A percentile compares a stretch with the other conserved stretches of the same genome.
Evolutionary conservation across 1,140 invertebrate genomes (phyloP).

Genomic region (Oncopeltus fasciatus): DNA sequence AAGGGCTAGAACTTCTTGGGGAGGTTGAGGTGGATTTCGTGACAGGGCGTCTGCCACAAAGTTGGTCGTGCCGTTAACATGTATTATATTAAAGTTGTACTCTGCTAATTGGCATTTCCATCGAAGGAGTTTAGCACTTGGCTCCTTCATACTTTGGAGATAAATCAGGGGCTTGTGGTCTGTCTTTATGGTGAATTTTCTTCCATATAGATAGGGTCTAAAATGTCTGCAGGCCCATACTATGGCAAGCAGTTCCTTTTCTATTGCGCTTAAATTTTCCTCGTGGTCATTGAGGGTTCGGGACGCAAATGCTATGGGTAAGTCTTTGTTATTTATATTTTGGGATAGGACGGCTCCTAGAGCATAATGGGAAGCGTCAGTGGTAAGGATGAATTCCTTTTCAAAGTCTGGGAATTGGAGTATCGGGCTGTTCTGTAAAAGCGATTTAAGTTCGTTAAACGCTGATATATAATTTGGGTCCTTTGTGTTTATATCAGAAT

Average conservation of each 20-base stretch:
- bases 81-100: constrained; percentile 6
- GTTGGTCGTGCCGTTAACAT: constrained; percentile 17
- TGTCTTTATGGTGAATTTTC: too few relatives aligned
- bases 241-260: too few relatives aligned
- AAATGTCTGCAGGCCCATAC: too few relatives aligned
- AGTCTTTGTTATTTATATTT: constrained; percentile 22
- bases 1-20: too few relatives aligned
- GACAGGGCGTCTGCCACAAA: constrained; percentile 25
- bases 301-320: constrained; percentile 26
- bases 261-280: constrained; percentile 24
- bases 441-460: constrained; percentile 10
- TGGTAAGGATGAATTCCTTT: constrained; percentile 29
- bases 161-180: too few relatives aligned
- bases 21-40: too few relatives aligned
- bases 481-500: not conserved
- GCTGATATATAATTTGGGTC: not conserved
- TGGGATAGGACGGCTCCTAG: too few relatives aligned
- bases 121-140: too few relatives aligned
- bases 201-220: too few relatives aligned
- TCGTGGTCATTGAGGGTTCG: constrained; percentile 26
- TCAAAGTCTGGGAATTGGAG: too few relatives aligned
- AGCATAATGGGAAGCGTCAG: constrained; percentile 29
- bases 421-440: constrained; percentile 22
- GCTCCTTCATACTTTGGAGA: too few relatives aligned
- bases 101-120: constrained; percentile 22